Evolutionary conservation across 1,140 invertebrate species (phyloP).

Genomic region (Lucilia cuprina): DNA sequence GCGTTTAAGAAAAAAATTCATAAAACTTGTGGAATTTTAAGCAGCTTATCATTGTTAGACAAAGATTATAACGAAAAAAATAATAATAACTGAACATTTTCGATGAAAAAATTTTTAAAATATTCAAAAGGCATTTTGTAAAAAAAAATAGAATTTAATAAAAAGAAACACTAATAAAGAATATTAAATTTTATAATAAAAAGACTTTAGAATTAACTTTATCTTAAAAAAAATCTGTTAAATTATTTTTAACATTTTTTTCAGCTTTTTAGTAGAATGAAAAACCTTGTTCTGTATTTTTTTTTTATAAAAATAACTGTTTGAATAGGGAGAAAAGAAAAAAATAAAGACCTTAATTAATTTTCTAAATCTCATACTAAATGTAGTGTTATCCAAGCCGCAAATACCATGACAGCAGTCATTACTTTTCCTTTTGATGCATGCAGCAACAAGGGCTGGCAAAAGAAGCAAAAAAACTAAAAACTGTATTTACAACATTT

Average conservation of each 20-base stretch:
- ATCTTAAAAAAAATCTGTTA: background rate
- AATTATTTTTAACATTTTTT: background rate
- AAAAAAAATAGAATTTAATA: too few relatives aligned
- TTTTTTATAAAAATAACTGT: too few relatives aligned
- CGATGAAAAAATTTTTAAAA: too few relatives aligned
- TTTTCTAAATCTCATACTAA: constrained; percentile 24
- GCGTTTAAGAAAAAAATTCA: too few relatives aligned
- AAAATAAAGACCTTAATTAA: constrained; percentile 2
- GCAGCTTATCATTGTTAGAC: background rate
- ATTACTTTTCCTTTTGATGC: constrained; percentile 22
- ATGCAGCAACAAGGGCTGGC: background rate
- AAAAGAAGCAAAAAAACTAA: background rate
- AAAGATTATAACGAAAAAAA: background rate
- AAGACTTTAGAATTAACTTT: background rate
- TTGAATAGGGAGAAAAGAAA: too few relatives aligned
- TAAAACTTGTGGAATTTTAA: background rate
- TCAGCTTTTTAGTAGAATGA: background rate
- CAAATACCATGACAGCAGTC: constrained; percentile 29
- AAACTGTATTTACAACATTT: background rate
- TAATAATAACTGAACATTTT: too few relatives aligned
- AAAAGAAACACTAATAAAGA: too few relatives aligned
- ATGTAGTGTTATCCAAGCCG: constrained; percentile 4
- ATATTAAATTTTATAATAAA: too few relatives aligned
- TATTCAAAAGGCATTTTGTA: too few relatives aligned
- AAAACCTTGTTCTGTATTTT: background rate